Percentiles rank a stretch among this genome's conserved stretches.
phyloP scores from a whole-genome alignment of 2,888 invertebrate genomes.

The Belgica antarctica region DNA sequence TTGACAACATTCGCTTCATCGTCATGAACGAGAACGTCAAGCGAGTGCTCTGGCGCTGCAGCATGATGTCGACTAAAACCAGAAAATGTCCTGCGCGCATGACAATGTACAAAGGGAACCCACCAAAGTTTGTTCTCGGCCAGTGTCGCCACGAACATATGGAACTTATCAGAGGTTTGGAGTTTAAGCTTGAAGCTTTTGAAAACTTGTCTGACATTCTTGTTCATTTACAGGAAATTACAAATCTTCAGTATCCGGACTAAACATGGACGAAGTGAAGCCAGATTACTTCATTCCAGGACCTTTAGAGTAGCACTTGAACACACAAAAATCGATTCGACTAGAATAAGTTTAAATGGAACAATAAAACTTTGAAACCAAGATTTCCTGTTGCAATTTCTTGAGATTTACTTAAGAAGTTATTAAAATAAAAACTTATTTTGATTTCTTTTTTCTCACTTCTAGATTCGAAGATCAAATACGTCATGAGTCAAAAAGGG shows the following conservation, averaged over 20 bases:
- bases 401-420: not conserved
- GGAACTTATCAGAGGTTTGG: constrained; percentile 53
- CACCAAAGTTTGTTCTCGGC: constrained; percentile 54
- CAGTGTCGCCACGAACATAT: constrained; percentile 55
- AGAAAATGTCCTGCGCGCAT: constrained; percentile 55
- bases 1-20: constrained; percentile 52
- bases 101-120: constrained; percentile 54
- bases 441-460: constrained; percentile 17
- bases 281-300: constrained; percentile 26
- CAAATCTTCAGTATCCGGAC: not conserved
- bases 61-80: constrained; percentile 55
- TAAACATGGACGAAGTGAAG: constrained; percentile 16
- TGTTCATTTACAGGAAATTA: constrained; percentile 22
- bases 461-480: not conserved
- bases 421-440: constrained; percentile 7
- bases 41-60: constrained; percentile 55
- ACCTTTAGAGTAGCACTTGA: not conserved
- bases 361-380: not conserved
- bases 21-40: constrained; percentile 56
- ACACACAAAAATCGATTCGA: constrained; percentile 15
- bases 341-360: not conserved
- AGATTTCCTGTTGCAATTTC: not conserved
- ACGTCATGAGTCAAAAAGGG: constrained; percentile 52
- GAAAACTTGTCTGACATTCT: not conserved
- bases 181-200: constrained; percentile 47